These are phyloP conservation scores for Alloscopus bannaensis DNA, from an alignment of 2,888 invertebrate species.

Conservation along the genomic window DNA sequence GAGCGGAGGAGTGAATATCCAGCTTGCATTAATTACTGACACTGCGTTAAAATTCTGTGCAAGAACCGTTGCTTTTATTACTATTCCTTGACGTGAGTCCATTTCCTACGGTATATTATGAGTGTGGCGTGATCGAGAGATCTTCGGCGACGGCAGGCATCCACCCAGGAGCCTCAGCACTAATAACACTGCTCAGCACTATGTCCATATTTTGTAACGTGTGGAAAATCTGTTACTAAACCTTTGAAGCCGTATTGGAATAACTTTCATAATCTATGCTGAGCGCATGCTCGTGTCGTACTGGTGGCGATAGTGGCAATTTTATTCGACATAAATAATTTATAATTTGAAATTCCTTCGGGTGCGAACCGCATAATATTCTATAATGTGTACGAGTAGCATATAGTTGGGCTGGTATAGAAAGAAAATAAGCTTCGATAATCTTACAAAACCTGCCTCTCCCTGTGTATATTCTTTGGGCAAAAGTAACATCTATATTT, in stretches of 20 bases:
- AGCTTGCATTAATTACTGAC: conserved; percentile 50
- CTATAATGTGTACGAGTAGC: too few relatives aligned
- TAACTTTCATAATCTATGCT: conserved; percentile 8
- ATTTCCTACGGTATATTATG: conserved; percentile 34
- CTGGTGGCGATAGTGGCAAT: conserved; percentile 19
- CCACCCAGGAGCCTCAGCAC: too few relatives aligned
- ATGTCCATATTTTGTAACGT: too few relatives aligned
- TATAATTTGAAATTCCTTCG: conserved; percentile 31
- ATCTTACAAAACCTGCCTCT: too few relatives aligned
- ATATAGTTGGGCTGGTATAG: too few relatives aligned
- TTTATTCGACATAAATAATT: conserved; percentile 41
- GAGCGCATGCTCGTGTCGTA: neutral
- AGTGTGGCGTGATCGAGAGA: conserved; percentile 39
- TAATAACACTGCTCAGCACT: too few relatives aligned
- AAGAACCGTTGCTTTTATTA: conserved; percentile 36
- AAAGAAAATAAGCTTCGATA: too few relatives aligned
- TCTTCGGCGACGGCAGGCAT: neutral
- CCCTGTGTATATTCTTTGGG: too few relatives aligned
- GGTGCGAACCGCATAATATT: neutral
- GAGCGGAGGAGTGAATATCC: conserved; percentile 6
- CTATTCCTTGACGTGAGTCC: conserved; percentile 28
- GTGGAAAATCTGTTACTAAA: conserved; percentile 11
- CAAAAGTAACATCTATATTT: too few relatives aligned
- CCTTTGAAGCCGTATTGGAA: neutral
- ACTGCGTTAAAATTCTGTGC: conserved; percentile 38